Base-by-base conservation (phyloP, 1,140 invertebrate species). In the Drosophila takahashii region DNA sequence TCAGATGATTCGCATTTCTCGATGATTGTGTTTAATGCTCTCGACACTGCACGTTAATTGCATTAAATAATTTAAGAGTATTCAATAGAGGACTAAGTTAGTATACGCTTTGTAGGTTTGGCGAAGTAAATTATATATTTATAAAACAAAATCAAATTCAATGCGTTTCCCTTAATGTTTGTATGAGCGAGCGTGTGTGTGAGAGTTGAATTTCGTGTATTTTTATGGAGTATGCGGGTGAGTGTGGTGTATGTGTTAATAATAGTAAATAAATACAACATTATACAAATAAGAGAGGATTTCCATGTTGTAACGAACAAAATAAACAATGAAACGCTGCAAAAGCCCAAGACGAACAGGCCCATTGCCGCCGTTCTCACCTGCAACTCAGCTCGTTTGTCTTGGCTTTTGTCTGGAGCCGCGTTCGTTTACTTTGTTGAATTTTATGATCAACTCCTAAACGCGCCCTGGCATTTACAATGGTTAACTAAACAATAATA, bases 41-140 rank as follows among this genome's bases (percentile, higher is more conserved):
- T 61, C 53, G 59, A 48, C 69, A 73, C 77, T 61, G 52, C 15
- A 48, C 26, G 52, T 67, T 74, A 53, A 27, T 61, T 58, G 64
- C 51, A 32, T 74, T 84, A 77, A 89, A 89, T 89, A 89, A 89
- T 89, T 89, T 84, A 89, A 83, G 84, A 89, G 84, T 89, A 89
- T 89, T 89, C 45, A 89, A 89, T 80, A 89, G 61, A 80, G 69
- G 51, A 84, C 79, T 89, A 89, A 86, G 84, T 89, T 78, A 78
- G 77, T 89, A 89, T 89, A 89, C 80, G 84, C 72, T 56, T 77
- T 65, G 62, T 84, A 79, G 79, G 66, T 83, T 89, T 77, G 81
- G 81, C 81, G 65, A 85, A 77, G 53, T 77, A 80, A 45, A 85
- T 67, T 80, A 83, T 83, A 81, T 70, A 75, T 84, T 79, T 79